Evolutionary conservation across 2,113 vertebrate species (phyloP), one percentile per base, ranked within the genome.

Genomic region (Cochlearius cochlearius): DNA sequence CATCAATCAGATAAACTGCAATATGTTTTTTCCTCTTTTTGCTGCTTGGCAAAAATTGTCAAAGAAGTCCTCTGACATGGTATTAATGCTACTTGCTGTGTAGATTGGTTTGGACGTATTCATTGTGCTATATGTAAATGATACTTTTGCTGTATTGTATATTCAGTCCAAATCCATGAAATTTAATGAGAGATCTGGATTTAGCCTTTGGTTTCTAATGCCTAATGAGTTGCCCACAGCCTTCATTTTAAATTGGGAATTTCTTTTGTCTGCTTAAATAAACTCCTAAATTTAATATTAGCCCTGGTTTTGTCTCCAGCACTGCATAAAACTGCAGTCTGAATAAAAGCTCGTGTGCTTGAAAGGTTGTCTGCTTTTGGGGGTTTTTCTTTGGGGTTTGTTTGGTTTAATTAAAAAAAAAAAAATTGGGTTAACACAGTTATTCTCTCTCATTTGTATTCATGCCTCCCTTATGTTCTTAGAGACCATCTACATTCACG

Each of bases 391-490:
- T 27, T 32, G 13, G 22, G 41, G 41, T 21, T 43, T 49, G 9
- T 45, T 20, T 47, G 8, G 8, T 25, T n/a, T 7, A 49, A 36
- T 18, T 52, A 29, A 16, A 29, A 29, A 55, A 32, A 32, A 43
- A 43, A 15, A 43, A 62, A 38, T 30, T 69, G 11, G 2, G 4
- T 30, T 83, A 22, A 62, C 79, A n/a, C 1, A 25, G 3, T 53
- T 85, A 10, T 11, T 86, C 14, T n/a, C 12, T 88, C 3, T 52
- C 6, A 8, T 74, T n/a, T 45, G 12, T n/a, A 50, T 45, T 12
- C 17, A 55, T 77, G 23, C 27, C 5, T 41, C 0, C 1, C 22
- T 19, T 82, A 36, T 0, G 1, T 64, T 60, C 45, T 60, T 43
- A 38, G 22, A 11, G 32, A 72, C 22, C 11, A 10, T 17, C 60